A percentile compares a stretch with the other conserved stretches of the same genome.
Evolutionary conservation across 2,888 invertebrate genomes (phyloP).

Genomic region (Digitonthophagus gazella): DNA sequence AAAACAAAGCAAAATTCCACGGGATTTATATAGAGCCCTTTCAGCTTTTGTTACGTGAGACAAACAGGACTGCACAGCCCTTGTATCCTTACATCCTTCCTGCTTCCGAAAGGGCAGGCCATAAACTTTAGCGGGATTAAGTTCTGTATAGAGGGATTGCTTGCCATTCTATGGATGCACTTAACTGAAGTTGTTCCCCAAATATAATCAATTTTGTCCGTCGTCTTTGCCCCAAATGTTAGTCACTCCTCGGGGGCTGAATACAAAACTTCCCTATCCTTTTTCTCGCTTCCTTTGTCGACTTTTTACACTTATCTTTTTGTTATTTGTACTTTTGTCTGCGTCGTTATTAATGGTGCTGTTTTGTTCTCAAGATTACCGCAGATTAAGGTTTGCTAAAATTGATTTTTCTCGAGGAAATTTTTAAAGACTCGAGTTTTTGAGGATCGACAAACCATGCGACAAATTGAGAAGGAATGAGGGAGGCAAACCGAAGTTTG

Average conservation of each 20-base stretch:
- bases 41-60: not conserved
- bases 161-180: slow-evolving; percentile 19
- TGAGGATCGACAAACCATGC: not conserved
- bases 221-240: slow-evolving; percentile 19
- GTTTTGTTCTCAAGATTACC: not conserved
- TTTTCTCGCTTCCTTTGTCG: slow-evolving; percentile 1
- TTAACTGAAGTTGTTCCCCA: slow-evolving; percentile 22
- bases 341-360: not conserved
- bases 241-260: slow-evolving; percentile 21
- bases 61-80: not conserved
- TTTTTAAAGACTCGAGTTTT: not conserved
- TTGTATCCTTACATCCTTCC: not conserved
- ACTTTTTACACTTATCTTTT: not conserved
- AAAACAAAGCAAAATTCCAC: too few relatives aligned
- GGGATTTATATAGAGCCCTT: not conserved
- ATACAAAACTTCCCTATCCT: slow-evolving; percentile 19
- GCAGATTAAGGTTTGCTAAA: not conserved
- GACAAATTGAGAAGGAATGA: slow-evolving; percentile 17
- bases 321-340: not conserved
- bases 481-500: slow-evolving; percentile 2
- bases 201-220: slow-evolving; percentile 25
- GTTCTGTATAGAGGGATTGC: slow-evolving; percentile 13
- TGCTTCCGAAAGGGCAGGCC: not conserved
- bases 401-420: not conserved
- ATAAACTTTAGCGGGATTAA: slow-evolving; percentile 16